Evolutionary conservation across 1,140 invertebrate genomes (phyloP).

Genomic region (Apocrypta bakeri): DNA sequence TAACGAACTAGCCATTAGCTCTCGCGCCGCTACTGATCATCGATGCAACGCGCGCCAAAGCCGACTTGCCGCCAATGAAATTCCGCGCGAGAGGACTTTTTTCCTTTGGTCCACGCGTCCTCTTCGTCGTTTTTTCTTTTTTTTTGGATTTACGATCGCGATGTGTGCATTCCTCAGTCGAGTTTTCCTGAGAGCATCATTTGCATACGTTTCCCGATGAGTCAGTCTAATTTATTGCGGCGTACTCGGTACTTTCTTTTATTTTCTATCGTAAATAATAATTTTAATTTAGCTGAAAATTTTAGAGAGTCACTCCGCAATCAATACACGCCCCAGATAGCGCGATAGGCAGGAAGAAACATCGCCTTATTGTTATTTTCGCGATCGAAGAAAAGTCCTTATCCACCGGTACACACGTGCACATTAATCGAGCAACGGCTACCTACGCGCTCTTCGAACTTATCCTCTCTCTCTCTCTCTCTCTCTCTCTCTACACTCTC

Average conservation of each 20-base stretch:
- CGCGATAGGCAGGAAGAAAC: no score
- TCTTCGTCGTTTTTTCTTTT: neutral
- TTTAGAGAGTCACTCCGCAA: no score
- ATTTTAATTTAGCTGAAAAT: no score
- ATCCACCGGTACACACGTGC: neutral
- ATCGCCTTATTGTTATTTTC: no score
- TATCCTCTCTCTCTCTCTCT: neutral
- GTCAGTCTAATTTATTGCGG: no score
- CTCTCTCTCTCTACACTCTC: neutral
- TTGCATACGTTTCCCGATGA: no score
- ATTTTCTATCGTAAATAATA: no score
- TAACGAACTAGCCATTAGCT: slow-evolving; percentile 2
- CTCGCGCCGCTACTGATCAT: neutral
- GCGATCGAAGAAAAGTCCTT: neutral
- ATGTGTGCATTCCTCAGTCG: no score
- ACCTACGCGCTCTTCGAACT: neutral
- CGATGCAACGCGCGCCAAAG: slow-evolving; percentile 10
- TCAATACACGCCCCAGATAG: no score
- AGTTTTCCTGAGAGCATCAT: no score
- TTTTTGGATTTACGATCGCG: no score
- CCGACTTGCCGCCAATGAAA: neutral
- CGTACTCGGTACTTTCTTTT: no score
- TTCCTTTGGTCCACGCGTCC: neutral
- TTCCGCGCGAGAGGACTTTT: slow-evolving; percentile 15
- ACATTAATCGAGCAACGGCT: neutral